Evolutionary conservation across 2,113 vertebrate genomes (phyloP), one percentile per base, ranked within the genome.

Genomic region (Corythoichthys intestinalis): DNA sequence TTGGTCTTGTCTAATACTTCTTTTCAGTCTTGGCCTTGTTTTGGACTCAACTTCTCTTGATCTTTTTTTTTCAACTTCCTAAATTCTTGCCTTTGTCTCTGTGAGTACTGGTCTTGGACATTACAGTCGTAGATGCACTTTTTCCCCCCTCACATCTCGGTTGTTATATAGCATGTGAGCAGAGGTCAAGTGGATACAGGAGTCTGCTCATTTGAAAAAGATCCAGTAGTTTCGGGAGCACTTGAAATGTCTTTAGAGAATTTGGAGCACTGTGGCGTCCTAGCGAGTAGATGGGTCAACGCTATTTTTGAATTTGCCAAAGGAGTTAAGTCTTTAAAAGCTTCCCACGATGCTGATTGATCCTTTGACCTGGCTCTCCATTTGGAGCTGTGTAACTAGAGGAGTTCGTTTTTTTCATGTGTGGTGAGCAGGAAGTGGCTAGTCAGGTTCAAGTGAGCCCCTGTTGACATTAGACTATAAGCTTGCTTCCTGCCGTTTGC

Each of bases 301-400:
- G 79, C 83, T 87, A 86, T 87, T 85, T 89, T 86, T 84, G 90
- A 87, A 88, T 83, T 85, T 84, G 72, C 66, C 80, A 76, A 70
- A 78, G 69, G 81, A 69, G 78, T 67, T 9, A 69, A 81, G 72
- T 79, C 76, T 80, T 82, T 91, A 89, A 91, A 90, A 91, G 87
- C 88, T 87, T 88, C 82, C 86, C 86, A 87, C 80, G 83, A 83
- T 74, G 76, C 71, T 78, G 79, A 90, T 91, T 91, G 89, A 91
- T 92, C 87, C 73, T 76, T 66, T 75, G 74, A 78, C 72, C 83
- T 56, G 13, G 56, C 75, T 63, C 85, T 90, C 90, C 86, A 90
- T 91, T 90, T 90, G 72, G 74, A 88, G 74, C 83, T 58, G 80
- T 78, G 81, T 87, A 82, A 81, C 81, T 69, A 71, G 75, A 79